A percentile compares a stretch with the other conserved stretches of the same genome.
Evolutionary conservation across 1,140 invertebrate species (phyloP).

Genomic region (Dolichoris vasculosae): DNA sequence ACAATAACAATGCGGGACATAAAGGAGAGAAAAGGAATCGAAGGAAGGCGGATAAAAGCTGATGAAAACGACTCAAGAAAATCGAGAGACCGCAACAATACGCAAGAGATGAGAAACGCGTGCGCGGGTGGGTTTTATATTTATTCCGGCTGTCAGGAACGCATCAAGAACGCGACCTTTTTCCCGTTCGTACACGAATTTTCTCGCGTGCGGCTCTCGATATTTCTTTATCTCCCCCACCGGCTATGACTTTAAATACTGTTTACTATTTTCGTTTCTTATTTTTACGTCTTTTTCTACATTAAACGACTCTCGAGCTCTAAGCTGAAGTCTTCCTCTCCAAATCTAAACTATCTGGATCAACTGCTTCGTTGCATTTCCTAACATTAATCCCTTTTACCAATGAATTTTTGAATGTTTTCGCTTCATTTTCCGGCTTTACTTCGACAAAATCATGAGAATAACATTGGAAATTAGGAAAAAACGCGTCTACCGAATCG

Average conservation of each 20-base stretch:
- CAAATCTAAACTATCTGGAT: not conserved
- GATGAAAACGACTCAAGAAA: not conserved
- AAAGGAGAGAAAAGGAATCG: not conserved
- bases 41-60: slow-evolving; percentile 10
- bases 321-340: too few relatives aligned
- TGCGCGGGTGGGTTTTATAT: not conserved
- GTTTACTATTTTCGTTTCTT: slow-evolving; percentile 11
- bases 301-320: not conserved
- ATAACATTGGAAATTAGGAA: too few relatives aligned
- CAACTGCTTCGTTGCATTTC: not conserved
- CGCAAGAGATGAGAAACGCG: not conserved
- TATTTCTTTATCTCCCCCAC: not conserved
- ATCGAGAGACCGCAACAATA: slow-evolving; percentile 27
- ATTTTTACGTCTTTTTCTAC: not conserved
- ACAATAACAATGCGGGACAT: not conserved
- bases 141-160: not conserved
- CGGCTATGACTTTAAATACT: slow-evolving; percentile 6
- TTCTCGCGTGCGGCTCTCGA: slow-evolving; percentile 55
- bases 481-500: too few relatives aligned
- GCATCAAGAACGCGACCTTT: not conserved
- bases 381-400: not conserved
- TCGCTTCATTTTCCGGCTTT: not conserved
- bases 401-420: not conserved
- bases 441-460: not conserved
- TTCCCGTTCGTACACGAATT: not conserved